These are phyloP conservation scores for Epizoanthus illoricatus DNA, from an alignment of 92 coral and sea anemone genomes.

Conservation along the genomic window DNA sequence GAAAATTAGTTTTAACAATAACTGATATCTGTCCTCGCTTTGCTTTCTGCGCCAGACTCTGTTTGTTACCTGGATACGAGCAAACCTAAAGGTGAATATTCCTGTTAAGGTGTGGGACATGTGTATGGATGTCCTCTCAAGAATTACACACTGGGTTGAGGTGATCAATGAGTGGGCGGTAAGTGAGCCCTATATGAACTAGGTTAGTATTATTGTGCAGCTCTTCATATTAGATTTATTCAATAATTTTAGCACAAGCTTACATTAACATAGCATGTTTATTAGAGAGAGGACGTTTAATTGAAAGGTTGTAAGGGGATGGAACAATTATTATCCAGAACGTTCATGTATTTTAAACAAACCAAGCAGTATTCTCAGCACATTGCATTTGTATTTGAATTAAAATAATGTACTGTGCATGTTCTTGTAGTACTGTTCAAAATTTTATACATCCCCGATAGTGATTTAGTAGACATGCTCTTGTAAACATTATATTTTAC, in stretches of 20 bases:
- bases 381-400: no score
- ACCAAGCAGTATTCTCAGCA: no score
- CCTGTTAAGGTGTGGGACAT: conserved; percentile 85
- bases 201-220: neutral
- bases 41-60: conserved; percentile 58
- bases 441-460: no score
- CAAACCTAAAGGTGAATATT: conserved; percentile 86
- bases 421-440: no score
- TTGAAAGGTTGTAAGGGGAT: neutral
- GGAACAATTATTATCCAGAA: no score
- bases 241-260: no score
- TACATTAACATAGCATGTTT: no score
- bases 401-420: no score
- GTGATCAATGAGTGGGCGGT: conserved; percentile 94
- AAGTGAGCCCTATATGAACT: conserved; percentile 25
- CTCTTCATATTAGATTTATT: neutral
- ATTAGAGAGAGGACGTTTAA: no score
- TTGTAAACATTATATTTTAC: no score
- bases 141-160: conserved; percentile 92
- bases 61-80: conserved; percentile 99
- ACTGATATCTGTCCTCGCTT: neutral
- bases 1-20: neutral
- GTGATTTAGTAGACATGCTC: no score
- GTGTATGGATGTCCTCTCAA: conserved; percentile 83
- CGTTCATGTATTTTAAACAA: no score